Conservation (phyloP, 2,113 vertebrate species). For the Eretmochelys imbricata region DNA sequence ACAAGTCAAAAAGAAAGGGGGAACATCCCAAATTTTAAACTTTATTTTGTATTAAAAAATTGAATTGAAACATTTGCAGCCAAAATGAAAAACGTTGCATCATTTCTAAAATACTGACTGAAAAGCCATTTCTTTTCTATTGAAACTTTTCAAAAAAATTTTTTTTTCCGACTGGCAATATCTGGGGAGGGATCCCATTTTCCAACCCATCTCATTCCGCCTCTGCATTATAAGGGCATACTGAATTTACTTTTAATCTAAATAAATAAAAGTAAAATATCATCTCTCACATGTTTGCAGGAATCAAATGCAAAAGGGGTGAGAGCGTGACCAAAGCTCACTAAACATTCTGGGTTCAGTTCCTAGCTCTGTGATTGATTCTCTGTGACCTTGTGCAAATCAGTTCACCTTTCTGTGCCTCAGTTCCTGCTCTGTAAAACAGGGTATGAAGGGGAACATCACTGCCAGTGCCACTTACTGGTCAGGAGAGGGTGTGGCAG, state of each 20-base stretch:
- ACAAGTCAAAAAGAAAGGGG: neutral
- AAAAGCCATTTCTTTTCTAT: neutral
- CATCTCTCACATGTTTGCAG: too few relatives aligned
- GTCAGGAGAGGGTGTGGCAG: neutral
- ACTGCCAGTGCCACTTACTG: neutral
- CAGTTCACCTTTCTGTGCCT: neutral
- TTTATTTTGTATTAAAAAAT: neutral
- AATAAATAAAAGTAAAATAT: too few relatives aligned
- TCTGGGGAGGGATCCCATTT: neutral
- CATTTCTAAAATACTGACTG: neutral
- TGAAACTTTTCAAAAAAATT: neutral
- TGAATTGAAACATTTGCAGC: neutral
- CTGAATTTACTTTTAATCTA: neutral
- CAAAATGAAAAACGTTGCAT: neutral
- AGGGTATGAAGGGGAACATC: neutral
- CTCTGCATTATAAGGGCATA: neutral
- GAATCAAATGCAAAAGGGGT: neutral
- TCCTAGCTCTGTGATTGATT: fast-evolving
- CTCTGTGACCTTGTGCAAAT: neutral
- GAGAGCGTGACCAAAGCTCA: fast-evolving
- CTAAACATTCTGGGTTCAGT: fast-evolving
- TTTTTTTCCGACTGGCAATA: too few relatives aligned
- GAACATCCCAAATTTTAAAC: neutral
- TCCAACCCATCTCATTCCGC: neutral
- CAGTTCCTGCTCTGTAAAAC: neutral